A percentile compares a stretch with the other conserved stretches of the same genome.
Evolutionary conservation across 2,113 vertebrate genomes (phyloP).

Genomic region (Ahaetulla prasina): DNA sequence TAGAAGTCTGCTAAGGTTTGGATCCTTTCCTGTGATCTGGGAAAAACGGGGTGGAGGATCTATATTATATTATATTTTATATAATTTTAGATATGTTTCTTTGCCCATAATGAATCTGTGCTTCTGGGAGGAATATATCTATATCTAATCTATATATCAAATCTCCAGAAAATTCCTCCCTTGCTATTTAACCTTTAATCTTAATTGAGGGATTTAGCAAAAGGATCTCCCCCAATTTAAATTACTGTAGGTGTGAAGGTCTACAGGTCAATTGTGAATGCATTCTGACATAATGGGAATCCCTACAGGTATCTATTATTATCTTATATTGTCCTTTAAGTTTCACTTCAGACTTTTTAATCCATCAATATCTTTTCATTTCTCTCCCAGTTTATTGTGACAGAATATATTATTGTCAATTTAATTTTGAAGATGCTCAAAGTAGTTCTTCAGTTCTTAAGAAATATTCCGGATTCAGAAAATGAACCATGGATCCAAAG

Average conservation of each 20-base stretch:
- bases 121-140: too few relatives aligned
- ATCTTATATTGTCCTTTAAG: not conserved
- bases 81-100: too few relatives aligned
- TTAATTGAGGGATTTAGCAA: not conserved
- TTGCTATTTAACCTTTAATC: not conserved
- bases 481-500: not conserved
- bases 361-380: constrained; percentile 4
- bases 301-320: not conserved
- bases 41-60: not conserved
- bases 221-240: not conserved
- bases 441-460: fast-evolving
- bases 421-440: constrained; percentile 24
- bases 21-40: not conserved
- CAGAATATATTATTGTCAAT: not conserved
- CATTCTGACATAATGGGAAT: not conserved
- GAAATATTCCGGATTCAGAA: not conserved
- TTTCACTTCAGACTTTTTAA: not conserved
- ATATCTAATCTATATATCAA: too few relatives aligned
- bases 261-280: not conserved
- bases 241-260: not conserved
- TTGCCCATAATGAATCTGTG: too few relatives aligned
- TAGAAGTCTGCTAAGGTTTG: not conserved
- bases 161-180: not conserved
- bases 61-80: too few relatives aligned
- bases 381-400: constrained; percentile 52